Percentiles rank a stretch among this genome's conserved stretches.
These are phyloP conservation scores for Pocillopora verrucosa DNA, from an alignment of 64 coral and sea anemone genomes.

Conservation along the genomic window DNA sequence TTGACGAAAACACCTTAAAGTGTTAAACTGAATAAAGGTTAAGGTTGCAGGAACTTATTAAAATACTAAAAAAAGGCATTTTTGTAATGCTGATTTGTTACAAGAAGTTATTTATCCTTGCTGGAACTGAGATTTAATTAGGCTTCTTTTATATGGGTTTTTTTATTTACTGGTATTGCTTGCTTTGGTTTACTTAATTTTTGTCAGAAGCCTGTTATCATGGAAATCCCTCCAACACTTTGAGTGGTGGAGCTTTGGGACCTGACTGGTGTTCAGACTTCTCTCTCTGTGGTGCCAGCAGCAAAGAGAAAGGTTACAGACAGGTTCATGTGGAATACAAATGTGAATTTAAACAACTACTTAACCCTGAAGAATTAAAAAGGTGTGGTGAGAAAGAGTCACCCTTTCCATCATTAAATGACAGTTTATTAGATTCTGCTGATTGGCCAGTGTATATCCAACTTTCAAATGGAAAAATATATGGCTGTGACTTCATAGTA, in stretches of 20 bases:
- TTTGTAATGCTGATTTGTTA: too few species aligned
- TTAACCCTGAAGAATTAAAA: constrained; percentile 33
- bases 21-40: too few species aligned
- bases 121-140: too few species aligned
- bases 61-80: too few species aligned
- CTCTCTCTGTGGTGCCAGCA: constrained; percentile 32
- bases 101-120: too few species aligned
- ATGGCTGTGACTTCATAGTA: constrained; percentile 92
- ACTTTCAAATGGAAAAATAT: constrained; percentile 67
- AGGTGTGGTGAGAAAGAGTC: constrained; percentile 20
- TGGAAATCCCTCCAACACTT: not conserved
- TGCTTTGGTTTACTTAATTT: not conserved
- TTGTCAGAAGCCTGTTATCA: not conserved
- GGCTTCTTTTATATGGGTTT: too few species aligned
- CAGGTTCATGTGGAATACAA: constrained; percentile 76
- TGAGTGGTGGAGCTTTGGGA: constrained; percentile 77
- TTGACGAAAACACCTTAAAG: too few species aligned
- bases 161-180: not conserved
- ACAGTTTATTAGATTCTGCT: not conserved
- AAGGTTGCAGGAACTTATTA: too few species aligned
- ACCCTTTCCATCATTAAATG: not conserved
- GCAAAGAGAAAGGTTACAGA: constrained; percentile 16
- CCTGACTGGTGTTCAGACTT: constrained; percentile 82
- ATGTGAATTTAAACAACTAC: constrained; percentile 62
- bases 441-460: constrained; percentile 79